Base-by-base conservation (phyloP, 2,888 invertebrate species). In the Chrysomela aeneicollis region DNA sequence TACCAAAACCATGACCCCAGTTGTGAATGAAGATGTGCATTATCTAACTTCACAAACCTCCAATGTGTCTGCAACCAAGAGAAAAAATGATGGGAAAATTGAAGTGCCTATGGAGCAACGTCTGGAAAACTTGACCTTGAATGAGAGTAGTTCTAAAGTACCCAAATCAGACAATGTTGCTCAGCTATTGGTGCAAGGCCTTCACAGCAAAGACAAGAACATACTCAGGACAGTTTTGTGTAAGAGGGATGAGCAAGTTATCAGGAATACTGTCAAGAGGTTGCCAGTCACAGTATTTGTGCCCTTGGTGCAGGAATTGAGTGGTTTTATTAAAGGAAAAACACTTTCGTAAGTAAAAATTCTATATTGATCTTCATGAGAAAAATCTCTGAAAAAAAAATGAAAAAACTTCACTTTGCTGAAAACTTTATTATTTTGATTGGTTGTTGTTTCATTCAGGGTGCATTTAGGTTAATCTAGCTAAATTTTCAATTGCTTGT, bases 91-190 rank as follows among this genome's bases (percentile, higher is more conserved):
- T 42, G 75, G 79, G 17, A 68, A 78, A 65, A 69, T 70, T 35
- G 90, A 93, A 81, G 87, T 93, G 10, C 92, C 94, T 0, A 90
- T 96, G 88, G 94, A 95, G 79, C 89, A 90, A 8, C 85, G 95
- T 30, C 81, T 96, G 19, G 91, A 93, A 70, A 94, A 94, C 81
- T 84, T 96, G 21, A 89, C 91, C 18, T 79, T 95, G 19, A 88
- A 89, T 71, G 84, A 85, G 6, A 79, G 81, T 0, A 82, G 84
- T 1, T 84, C 86, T 51, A 85, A 85, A 69, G 82, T 84, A n/a
- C 85, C 88, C 1, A 85, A 85, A 66, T 85, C 86, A 0, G 89
- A 92, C 77, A 95, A 93, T 81, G 86, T 94, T 75, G 91, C 92
- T 1, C 92, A 93, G 68, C 84, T 96, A 8, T 82, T 97, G 8